Conservation (phyloP, 2,113 vertebrate genomes). For the Pimephales promelas region DNA sequence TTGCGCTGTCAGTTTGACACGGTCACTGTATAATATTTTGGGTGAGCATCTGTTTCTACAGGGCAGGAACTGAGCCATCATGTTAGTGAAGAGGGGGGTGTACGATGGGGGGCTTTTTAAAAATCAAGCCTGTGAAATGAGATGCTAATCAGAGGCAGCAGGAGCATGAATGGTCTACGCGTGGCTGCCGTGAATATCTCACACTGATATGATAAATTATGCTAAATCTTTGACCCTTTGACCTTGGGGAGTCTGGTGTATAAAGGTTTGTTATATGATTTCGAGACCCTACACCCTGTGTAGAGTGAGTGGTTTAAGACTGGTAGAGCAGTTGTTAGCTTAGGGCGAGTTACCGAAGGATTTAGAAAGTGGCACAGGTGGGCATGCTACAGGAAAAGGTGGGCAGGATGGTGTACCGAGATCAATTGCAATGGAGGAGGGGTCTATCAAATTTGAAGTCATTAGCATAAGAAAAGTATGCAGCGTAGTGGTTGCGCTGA, state of each 20-base stretch:
- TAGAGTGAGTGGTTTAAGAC: conserved; percentile 29
- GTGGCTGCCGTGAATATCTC: conserved; percentile 60
- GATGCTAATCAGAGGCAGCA: conserved; percentile 64
- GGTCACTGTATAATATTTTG: conserved; percentile 35
- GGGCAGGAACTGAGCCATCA: conserved; percentile 44
- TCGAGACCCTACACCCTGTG: conserved; percentile 24
- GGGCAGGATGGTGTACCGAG: background rate
- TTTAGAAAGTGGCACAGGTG: conserved; percentile 29
- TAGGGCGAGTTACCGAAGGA: background rate
- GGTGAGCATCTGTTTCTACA: conserved; percentile 38
- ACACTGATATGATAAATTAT: conserved; percentile 63
- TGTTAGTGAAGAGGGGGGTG: conserved; percentile 4
- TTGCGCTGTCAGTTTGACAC: conserved; percentile 29
- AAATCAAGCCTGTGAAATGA: conserved; percentile 59
- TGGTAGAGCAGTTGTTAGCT: background rate
- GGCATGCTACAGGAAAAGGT: conserved; percentile 54
- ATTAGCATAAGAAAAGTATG: conserved; percentile 60
- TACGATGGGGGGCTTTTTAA: conserved; percentile 45
- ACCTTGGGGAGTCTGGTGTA: conserved; percentile 43
- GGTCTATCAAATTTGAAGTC: conserved; percentile 21
- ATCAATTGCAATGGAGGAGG: background rate
- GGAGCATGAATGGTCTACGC: conserved; percentile 57
- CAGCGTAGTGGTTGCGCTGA: conserved; percentile 51
- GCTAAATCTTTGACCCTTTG: conserved; percentile 61
- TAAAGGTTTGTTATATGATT: conserved; percentile 38